phyloP scores from a whole-genome alignment of 1,140 invertebrate genomes.

The Brachionus manjavacas region DNA sequence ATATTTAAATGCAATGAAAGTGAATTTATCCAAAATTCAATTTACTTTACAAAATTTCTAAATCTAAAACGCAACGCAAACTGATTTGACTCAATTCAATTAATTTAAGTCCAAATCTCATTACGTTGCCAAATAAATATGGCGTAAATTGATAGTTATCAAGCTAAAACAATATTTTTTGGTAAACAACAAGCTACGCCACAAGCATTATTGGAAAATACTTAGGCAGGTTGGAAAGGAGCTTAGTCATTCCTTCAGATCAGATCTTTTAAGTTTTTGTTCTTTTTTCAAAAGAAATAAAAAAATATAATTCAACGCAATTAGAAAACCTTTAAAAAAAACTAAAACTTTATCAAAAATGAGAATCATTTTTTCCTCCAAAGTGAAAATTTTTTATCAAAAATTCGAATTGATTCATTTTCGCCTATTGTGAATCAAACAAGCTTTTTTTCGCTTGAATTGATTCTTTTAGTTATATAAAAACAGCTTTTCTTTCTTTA shows the following conservation, averaged over 20 bases:
- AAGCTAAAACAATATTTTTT: neutral
- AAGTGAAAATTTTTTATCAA: too few relatives aligned
- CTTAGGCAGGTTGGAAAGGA: too few relatives aligned
- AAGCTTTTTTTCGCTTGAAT: neutral
- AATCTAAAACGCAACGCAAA: neutral
- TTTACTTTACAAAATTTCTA: neutral
- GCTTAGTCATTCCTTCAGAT: too few relatives aligned
- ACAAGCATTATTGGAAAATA: neutral
- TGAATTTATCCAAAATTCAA: neutral
- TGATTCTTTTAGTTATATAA: neutral
- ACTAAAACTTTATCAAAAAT: too few relatives aligned
- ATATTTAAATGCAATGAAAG: neutral
- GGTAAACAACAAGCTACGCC: neutral
- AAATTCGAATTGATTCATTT: neutral
- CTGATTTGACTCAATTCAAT: neutral
- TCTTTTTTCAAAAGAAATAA: too few relatives aligned
- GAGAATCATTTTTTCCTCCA: too few relatives aligned
- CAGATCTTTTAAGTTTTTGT: too few relatives aligned
- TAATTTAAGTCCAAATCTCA: neutral
- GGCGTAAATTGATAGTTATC: neutral
- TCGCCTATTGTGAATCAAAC: neutral
- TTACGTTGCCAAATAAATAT: neutral
- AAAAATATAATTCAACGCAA: too few relatives aligned
- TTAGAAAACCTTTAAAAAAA: too few relatives aligned
- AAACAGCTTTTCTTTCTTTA: too few relatives aligned